Conservation (phyloP, 2,113 vertebrate genomes). For the Halichoeres trimaculatus region DNA sequence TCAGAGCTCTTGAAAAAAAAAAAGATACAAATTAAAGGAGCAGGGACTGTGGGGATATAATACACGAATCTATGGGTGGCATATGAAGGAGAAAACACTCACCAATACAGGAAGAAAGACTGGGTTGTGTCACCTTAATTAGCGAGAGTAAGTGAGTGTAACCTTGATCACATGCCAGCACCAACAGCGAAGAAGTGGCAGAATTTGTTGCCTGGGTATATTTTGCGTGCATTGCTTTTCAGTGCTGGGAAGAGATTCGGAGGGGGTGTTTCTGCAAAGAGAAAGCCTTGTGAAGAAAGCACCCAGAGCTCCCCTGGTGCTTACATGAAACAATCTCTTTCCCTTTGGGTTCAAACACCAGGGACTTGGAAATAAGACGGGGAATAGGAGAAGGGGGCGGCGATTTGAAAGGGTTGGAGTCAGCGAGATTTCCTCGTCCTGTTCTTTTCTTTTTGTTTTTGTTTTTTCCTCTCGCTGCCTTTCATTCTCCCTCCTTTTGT, state of each 20-base stretch:
- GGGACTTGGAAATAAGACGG: conserved; percentile 52
- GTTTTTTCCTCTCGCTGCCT: background rate
- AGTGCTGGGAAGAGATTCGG: background rate
- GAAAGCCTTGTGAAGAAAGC: conserved; percentile 47
- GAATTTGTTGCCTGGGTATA: conserved; percentile 31
- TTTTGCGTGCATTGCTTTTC: conserved; percentile 4
- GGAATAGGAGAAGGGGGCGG: conserved; percentile 24
- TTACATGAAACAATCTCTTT: conserved; percentile 69
- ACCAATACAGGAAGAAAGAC: conserved; percentile 32
- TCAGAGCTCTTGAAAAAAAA: background rate
- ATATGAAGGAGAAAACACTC: conserved; percentile 7
- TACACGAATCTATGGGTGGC: conserved; percentile 7
- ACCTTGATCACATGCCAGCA: conserved; percentile 51
- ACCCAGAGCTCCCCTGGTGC: conserved; percentile 47
- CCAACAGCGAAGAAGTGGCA: conserved; percentile 47
- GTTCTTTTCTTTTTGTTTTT: conserved; percentile 20
- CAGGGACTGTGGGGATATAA: background rate
- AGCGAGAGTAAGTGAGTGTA: conserved; percentile 44
- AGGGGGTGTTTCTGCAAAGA: conserved; percentile 33
- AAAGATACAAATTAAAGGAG: background rate
- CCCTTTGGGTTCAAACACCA: conserved; percentile 62
- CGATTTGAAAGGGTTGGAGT: conserved; percentile 62
- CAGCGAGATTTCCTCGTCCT: conserved; percentile 68
- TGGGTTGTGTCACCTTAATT: conserved; percentile 55
- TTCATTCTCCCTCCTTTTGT: conserved; percentile 13